phyloP scores from a whole-genome alignment of 2,888 invertebrate genomes.

The Theristus sp. region DNA sequence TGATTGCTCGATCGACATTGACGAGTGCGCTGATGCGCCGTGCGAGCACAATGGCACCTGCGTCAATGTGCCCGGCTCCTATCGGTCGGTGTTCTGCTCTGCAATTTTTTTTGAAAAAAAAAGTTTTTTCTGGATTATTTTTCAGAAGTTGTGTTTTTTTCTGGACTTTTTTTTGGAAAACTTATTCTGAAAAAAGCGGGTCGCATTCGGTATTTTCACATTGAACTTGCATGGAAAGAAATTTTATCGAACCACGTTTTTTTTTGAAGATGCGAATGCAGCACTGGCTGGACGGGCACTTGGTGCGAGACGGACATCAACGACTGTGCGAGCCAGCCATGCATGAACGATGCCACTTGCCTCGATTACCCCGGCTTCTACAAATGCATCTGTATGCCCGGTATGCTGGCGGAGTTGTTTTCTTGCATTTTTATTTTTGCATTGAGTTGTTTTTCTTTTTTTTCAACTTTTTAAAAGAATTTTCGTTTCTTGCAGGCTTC shows the following conservation, averaged over 20 bases:
- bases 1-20: conserved; percentile 63
- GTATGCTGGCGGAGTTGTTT: conserved; percentile 34
- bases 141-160: no score
- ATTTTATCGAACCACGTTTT: not conserved
- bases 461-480: no score
- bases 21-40: conserved; percentile 71
- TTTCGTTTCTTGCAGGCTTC: no score
- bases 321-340: conserved; percentile 89
- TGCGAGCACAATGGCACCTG: conserved; percentile 92
- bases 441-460: not conserved
- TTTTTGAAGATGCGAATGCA: conserved; percentile 66
- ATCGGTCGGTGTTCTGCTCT: conserved; percentile 43
- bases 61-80: conserved; percentile 86
- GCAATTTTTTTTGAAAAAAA: no score
- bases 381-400: conserved; percentile 90
- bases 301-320: conserved; percentile 90
- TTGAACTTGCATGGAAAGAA: no score
- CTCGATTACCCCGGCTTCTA: conserved; percentile 79
- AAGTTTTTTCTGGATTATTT: no score
- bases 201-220: no score
- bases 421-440: not conserved
- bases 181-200: not conserved
- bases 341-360: conserved; percentile 84
- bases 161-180: not conserved
- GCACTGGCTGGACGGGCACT: conserved; percentile 67